Conservation (phyloP, 2,888 invertebrate genomes). For the Gerris lacustris region DNA sequence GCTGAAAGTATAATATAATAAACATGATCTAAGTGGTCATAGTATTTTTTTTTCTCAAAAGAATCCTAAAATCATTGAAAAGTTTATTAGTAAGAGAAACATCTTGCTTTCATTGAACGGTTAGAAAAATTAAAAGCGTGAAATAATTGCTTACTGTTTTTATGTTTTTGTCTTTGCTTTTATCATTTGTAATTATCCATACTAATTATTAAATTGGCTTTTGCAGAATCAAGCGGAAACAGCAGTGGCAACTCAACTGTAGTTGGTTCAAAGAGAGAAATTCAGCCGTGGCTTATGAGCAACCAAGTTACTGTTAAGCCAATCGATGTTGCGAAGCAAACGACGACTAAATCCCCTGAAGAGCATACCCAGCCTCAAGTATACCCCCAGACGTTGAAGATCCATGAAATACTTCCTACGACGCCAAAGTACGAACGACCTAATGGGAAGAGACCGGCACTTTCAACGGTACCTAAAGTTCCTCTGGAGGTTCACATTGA, state of each 20-base stretch:
- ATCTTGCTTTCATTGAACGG: too few species aligned
- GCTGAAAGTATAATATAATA: too few species aligned
- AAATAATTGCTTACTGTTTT: too few species aligned
- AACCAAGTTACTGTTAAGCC: constrained; percentile 22
- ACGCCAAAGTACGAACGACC: constrained; percentile 9
- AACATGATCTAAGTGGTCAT: too few species aligned
- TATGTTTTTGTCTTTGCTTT: too few species aligned
- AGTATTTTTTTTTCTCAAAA: too few species aligned
- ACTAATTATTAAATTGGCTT: too few species aligned
- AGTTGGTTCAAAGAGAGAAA: constrained; percentile 27
- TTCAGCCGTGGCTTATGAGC: constrained; percentile 31
- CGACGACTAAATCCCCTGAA: neutral
- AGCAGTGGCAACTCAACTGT: constrained; percentile 15
- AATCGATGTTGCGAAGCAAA: neutral
- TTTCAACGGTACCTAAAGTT: neutral
- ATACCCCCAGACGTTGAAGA: constrained; percentile 26
- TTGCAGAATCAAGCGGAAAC: neutral
- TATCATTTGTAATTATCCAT: too few species aligned
- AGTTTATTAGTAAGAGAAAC: too few species aligned
- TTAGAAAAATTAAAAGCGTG: too few species aligned
- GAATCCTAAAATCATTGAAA: too few species aligned
- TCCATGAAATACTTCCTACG: constrained; percentile 25
- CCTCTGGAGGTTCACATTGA: neutral
- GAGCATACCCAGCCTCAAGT: constrained; percentile 14
- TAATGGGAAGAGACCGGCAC: neutral